Percentiles rank a stretch among this genome's conserved stretches.
Conservation (phyloP, 37 sponge, comb jelly and placozoan genomes). For the Diacarnus erythraeanus region DNA sequence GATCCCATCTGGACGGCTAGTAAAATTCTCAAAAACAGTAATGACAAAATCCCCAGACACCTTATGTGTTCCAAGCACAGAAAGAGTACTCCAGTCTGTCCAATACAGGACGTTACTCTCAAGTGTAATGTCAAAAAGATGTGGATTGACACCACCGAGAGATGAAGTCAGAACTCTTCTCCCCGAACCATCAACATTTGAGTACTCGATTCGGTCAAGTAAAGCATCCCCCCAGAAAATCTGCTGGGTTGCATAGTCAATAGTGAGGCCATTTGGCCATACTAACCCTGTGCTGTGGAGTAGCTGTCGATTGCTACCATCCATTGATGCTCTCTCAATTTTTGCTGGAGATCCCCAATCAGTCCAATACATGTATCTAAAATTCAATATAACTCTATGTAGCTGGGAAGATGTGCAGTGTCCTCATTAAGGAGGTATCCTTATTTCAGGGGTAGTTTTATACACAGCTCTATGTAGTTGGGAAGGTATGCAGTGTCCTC, state of each 20-base stretch:
- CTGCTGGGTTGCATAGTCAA: slow-evolving; percentile 24
- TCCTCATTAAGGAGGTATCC: too few relatives aligned
- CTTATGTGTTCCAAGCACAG: slow-evolving; percentile 30
- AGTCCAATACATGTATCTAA: slow-evolving; percentile 69
- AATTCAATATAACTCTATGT: too few relatives aligned
- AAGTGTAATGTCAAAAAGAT: slow-evolving; percentile 57
- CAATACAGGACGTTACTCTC: slow-evolving; percentile 55
- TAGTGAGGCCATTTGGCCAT: slow-evolving; percentile 47
- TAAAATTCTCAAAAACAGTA: neutral
- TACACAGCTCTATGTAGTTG: too few relatives aligned
- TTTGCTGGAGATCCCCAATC: slow-evolving; percentile 60
- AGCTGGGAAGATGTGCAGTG: too few relatives aligned
- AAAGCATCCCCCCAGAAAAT: slow-evolving; percentile 44
- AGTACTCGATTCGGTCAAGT: slow-evolving; percentile 26
- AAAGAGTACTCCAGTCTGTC: slow-evolving; percentile 60
- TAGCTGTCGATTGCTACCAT: slow-evolving; percentile 43
- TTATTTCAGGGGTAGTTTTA: too few relatives aligned
- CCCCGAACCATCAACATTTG: slow-evolving; percentile 15
- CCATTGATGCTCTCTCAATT: slow-evolving; percentile 70
- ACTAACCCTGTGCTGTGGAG: slow-evolving; percentile 21
- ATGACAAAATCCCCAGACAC: neutral
- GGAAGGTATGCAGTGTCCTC: too few relatives aligned
- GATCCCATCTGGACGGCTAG: slow-evolving; percentile 23
- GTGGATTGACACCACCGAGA: neutral
- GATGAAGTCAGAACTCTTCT: neutral